Conservation (phyloP, 2,797 vertebrate species). For the Phoeniculus purpureus region DNA sequence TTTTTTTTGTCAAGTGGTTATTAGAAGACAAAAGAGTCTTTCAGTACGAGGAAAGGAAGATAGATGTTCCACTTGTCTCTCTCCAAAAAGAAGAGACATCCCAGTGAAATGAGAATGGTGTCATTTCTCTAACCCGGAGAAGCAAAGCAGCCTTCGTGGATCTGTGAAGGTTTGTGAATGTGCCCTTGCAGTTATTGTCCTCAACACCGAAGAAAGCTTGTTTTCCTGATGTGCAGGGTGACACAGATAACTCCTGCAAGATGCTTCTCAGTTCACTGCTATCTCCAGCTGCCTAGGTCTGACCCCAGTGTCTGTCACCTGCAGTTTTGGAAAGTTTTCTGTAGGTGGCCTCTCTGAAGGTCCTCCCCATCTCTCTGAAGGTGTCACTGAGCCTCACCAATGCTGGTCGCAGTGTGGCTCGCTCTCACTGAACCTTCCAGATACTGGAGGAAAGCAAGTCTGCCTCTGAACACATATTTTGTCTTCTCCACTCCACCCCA, state of each 20-base stretch:
- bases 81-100: neutral
- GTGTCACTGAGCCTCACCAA: neutral
- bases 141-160: neutral
- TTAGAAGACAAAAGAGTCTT: conserved; percentile 57
- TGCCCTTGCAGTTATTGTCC: neutral
- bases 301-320: neutral
- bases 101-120: neutral
- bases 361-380: neutral
- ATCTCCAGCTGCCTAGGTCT: neutral
- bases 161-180: neutral
- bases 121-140: neutral
- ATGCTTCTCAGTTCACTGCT: neutral
- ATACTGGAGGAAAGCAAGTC: neutral
- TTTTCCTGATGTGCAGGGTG: neutral
- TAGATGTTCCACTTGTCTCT: neutral
- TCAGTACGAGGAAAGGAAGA: conserved; percentile 33
- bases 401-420: neutral
- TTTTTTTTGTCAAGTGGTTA: conserved; percentile 41
- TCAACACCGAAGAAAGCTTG: neutral
- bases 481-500: neutral
- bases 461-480: neutral
- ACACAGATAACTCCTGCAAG: neutral
- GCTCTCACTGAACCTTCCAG: neutral
- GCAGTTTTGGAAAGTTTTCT: neutral
- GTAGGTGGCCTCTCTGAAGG: neutral